Conservation (phyloP, 2,113 vertebrate genomes). For the Talpa occidentalis region DNA sequence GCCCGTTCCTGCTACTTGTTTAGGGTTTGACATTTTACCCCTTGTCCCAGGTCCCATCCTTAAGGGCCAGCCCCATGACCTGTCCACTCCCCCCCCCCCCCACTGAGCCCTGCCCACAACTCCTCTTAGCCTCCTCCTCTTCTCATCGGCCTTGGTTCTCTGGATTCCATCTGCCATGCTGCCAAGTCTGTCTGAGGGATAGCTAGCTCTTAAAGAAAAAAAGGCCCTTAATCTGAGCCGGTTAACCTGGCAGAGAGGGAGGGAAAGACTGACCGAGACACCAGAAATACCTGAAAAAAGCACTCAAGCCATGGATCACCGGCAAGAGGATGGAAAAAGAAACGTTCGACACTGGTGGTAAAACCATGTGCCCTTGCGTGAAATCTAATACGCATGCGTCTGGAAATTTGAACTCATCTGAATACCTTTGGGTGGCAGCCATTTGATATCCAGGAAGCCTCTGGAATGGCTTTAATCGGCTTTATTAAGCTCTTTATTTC, state of each 20-base stretch:
- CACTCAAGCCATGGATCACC: neutral
- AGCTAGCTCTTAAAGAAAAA: neutral
- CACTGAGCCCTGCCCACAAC: too few species aligned
- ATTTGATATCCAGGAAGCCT: slow-evolving; percentile 60
- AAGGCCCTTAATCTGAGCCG: neutral
- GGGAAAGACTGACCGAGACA: neutral
- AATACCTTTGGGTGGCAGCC: neutral
- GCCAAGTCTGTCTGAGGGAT: neutral
- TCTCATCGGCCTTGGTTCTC: neutral
- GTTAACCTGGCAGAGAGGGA: neutral
- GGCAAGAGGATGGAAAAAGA: neutral
- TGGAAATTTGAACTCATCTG: slow-evolving; percentile 12
- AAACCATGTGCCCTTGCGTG: neutral
- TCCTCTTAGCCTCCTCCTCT: neutral
- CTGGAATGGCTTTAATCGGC: neutral
- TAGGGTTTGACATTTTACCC: neutral
- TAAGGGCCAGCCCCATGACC: neutral
- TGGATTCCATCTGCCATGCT: neutral
- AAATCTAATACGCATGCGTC: neutral
- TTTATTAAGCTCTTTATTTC: slow-evolving; percentile 41
- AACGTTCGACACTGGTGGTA: neutral
- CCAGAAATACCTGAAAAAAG: neutral
- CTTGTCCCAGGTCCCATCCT: neutral
- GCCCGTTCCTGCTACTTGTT: neutral
- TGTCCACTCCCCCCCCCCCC: neutral